These are phyloP conservation scores for Prunella strophiata DNA, from an alignment of 2,797 vertebrate species.

Conservation along the genomic window DNA sequence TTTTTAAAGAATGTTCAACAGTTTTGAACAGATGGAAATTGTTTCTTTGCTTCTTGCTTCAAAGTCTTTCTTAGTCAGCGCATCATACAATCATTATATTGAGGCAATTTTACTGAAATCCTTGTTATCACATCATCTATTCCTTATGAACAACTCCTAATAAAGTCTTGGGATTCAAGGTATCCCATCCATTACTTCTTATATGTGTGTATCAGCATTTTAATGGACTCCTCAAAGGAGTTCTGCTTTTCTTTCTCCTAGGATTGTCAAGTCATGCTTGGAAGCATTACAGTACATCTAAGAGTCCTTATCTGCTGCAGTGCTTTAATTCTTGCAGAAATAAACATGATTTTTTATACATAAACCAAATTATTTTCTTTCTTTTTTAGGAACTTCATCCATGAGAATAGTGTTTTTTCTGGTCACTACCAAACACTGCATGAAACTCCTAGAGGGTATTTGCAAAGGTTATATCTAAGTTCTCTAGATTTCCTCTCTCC, in stretches of 20 bases:
- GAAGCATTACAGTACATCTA: not conserved
- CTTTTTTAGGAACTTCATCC: not conserved
- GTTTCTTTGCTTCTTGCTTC: slow-evolving; percentile 41
- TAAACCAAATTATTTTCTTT: not conserved
- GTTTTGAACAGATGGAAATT: slow-evolving; percentile 55
- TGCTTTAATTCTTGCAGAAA: not conserved
- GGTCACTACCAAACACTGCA: not conserved
- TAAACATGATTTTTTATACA: not conserved
- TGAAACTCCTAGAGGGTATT: not conserved
- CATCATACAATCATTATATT: slow-evolving; percentile 1
- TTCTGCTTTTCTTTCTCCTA: not conserved
- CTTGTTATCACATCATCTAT: slow-evolving; percentile 56
- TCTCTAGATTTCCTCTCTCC: not conserved
- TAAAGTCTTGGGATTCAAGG: not conserved
- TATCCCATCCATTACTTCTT: not conserved
- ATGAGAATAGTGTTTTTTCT: not conserved
- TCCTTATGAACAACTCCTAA: slow-evolving; percentile 4
- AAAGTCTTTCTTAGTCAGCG: slow-evolving; percentile 38
- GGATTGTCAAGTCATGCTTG: not conserved
- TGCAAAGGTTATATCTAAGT: not conserved
- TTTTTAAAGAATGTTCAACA: slow-evolving; percentile 12
- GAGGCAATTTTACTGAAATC: slow-evolving; percentile 48
- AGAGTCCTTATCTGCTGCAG: not conserved
- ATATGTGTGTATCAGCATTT: not conserved
- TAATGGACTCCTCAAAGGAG: not conserved